Base-by-base conservation (phyloP, 1,140 invertebrate species). In the Aphelinus certus region DNA sequence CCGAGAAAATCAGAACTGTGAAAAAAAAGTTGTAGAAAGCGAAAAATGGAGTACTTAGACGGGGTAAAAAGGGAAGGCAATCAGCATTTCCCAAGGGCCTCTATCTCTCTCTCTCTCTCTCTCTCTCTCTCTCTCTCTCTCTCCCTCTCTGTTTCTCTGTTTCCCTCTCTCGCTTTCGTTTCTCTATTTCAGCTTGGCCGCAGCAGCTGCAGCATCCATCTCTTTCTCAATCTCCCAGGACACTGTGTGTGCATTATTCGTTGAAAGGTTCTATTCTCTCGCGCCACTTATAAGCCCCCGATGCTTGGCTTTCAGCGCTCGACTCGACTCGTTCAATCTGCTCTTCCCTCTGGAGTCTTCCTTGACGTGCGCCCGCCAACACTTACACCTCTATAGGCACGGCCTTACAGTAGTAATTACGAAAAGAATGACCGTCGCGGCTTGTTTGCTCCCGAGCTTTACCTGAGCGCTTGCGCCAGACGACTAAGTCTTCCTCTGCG, bases 261-360 rank as follows among this genome's bases (percentile, higher is more conserved):
- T 58, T 75, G 73, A 75, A 75, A 75, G 66, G 55, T 75, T 75
- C 67, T 58, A 69, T 75, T 75, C 73, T 75, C 47, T 75, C 60
- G 60, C 53, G 55, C 55, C 61, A 64, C 73, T 69, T 69, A 69
- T 75, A 64, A 75, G 58, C 43, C 55, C 48, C 61, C 53, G 46
- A 58, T 58, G 61, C 61, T 58, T 75, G 61, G 66, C 66, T 75
- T 70, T 75, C 66, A 68, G 46, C 51, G 26, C 26, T 26, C 26
- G 53, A 56, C 26, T 55, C 26, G 42, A 62, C 26, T 26, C 65
- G 53, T 63, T 74, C 58, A 69, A 63, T 62, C 58, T 74, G 49
- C 73, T 74, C 51, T 63, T 62, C 58, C 46, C 10, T 45, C 62
- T 53, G 7, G 9, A 26, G 26, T 26, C 26, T 26, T 26, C 26